These are phyloP conservation scores for Ophion ventricosus DNA, from an alignment of 2,888 invertebrate genomes.

Conservation along the genomic window DNA sequence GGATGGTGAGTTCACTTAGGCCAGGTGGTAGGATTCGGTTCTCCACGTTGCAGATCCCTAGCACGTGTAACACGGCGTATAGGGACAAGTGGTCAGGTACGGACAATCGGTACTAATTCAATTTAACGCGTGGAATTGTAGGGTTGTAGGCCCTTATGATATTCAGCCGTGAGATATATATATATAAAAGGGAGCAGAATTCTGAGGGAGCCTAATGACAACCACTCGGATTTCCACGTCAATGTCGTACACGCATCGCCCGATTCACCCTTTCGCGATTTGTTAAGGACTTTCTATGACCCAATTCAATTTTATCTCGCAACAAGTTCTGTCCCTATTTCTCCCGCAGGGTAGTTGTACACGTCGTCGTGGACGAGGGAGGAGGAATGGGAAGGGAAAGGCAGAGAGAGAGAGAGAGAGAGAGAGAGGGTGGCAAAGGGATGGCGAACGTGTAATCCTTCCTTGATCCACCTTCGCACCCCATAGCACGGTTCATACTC, in stretches of 20 bases:
- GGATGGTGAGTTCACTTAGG: slow-evolving; percentile 52
- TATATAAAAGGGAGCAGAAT: background rate
- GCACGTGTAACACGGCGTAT: background rate
- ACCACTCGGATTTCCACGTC: background rate
- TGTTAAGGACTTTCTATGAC: slow-evolving; percentile 15
- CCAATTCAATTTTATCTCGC: slow-evolving; percentile 45
- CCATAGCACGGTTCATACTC: slow-evolving; percentile 2
- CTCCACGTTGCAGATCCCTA: slow-evolving; percentile 9
- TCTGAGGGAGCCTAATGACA: background rate
- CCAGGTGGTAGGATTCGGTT: slow-evolving; percentile 30
- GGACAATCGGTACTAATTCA: background rate
- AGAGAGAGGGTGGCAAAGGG: background rate
- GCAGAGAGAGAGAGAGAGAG: background rate
- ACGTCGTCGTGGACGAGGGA: too few relatives aligned
- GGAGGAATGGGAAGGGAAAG: too few relatives aligned
- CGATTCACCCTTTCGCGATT: slow-evolving; percentile 15
- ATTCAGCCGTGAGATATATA: background rate
- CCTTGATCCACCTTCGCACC: slow-evolving; percentile 28
- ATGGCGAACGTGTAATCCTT: slow-evolving; percentile 42
- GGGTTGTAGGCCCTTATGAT: background rate
- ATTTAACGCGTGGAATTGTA: background rate
- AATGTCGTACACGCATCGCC: slow-evolving; percentile 15
- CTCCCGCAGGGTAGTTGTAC: background rate
- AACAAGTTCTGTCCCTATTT: background rate
- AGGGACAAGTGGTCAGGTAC: background rate